These are phyloP conservation scores for Saturnia japonica DNA, from an alignment of 2,888 invertebrate genomes.

Conservation along the genomic window DNA sequence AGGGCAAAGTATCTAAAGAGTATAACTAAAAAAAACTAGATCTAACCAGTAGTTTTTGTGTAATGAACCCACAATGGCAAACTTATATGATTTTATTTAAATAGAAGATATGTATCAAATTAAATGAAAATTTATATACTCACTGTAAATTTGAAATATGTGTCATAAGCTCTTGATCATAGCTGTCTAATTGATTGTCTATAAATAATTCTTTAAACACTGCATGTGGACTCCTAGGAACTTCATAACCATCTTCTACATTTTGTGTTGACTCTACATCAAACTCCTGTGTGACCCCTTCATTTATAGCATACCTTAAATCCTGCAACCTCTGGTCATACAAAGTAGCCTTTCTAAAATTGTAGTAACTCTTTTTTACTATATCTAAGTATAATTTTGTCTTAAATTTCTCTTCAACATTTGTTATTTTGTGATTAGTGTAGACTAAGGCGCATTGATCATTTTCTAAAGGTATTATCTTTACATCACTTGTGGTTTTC, in stretches of 20 bases:
- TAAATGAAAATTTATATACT: conserved; percentile 41
- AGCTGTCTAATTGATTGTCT: conserved; percentile 68
- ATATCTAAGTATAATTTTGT: conserved; percentile 64
- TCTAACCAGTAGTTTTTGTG: too few relatives aligned
- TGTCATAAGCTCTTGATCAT: conserved; percentile 69
- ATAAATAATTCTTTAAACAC: conserved; percentile 71
- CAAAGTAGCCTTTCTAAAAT: conserved; percentile 72
- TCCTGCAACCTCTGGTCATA: conserved; percentile 75
- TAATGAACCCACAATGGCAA: too few relatives aligned
- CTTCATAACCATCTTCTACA: conserved; percentile 32
- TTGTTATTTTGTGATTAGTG: conserved; percentile 59
- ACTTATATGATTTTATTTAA: too few relatives aligned
- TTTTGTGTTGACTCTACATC: conserved; percentile 41
- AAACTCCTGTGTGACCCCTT: conserved; percentile 72
- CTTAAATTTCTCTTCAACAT: conserved; percentile 59
- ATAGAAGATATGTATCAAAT: too few relatives aligned
- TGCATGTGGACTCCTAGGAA: conserved; percentile 70
- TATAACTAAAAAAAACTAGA: too few relatives aligned
- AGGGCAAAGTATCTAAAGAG: too few relatives aligned
- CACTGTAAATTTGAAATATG: conserved; percentile 70
- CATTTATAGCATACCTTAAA: conserved; percentile 73
- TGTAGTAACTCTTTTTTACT: conserved; percentile 76
- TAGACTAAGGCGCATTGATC: conserved; percentile 73
- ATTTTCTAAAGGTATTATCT: conserved; percentile 58
- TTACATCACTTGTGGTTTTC: conserved; percentile 41